Evolutionary conservation across 2,888 invertebrate species (phyloP), one percentile per base, ranked within the genome.

Genomic region (Epinotia ramella): DNA sequence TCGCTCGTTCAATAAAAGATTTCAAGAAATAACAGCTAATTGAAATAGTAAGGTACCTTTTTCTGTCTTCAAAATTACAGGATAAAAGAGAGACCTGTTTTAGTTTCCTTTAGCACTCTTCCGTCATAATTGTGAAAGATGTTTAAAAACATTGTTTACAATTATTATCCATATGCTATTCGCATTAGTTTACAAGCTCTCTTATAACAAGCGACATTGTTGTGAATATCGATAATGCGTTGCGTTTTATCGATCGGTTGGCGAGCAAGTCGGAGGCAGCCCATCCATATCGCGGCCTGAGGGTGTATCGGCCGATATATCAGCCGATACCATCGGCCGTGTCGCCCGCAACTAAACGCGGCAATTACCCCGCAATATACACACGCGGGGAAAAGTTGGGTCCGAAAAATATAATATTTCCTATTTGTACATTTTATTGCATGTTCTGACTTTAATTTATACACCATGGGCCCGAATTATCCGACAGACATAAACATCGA

Each of bases 291-390:
- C 79, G 79, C 77, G 77, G 86, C 88, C 84, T 78, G 80, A 79
- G 86, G 89, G 87, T 87, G 84, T 82, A 81, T 83, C 83, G 79
- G 84, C 81, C 89, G 86, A 91, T 91, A 87, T 86, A 91, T 92
- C 91, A 90, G 82, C 73, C 81, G 91, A 92, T 92, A 91, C 84
- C 79, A 92, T 92, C 92, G 77, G 80, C 79, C 78, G 77, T 86
- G 88, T 89, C 89, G 88, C 86, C 88, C 81, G 88, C 87, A 90
- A 89, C 89, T 88, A 88, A 88, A 87, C 85, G 84, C 82, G 81
- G 85, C 87, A 89, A 89, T 89, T 88, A 89, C 83, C 73, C 74
- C 78, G 79, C 84, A 82, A 85, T 81, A 80, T 80, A 81, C 81
- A 78, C 80, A 79, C 77, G n/a, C 1, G 16, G 24, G 6, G 59